Evolutionary conservation across 53 echinoderm and acorn worm species (phyloP), one percentile per base, ranked within the genome.

Genomic region (Stichopus horrens): DNA sequence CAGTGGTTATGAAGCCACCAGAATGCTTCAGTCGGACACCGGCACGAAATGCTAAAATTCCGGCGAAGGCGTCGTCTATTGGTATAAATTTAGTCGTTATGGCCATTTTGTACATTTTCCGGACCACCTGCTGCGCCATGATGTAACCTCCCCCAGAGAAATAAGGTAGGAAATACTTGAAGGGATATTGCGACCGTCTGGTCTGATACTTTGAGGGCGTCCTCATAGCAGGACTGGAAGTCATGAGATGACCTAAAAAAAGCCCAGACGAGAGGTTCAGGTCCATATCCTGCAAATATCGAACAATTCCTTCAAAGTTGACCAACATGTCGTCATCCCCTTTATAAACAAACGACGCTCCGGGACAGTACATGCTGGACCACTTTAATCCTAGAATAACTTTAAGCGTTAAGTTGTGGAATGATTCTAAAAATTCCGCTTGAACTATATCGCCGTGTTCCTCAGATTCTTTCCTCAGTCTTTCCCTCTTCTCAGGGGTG

Each of bases 71-170:
- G 66, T 96, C 96, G 52, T 96, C 96, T 23, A 96, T 96, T 9
- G 96, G 96, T 54, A 96, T 95, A 54, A 96, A 89, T 78, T 89
- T 93, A 21, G 96, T 96, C 6, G 75, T 89, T 9, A 90, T 53
- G 8, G 96, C 79, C 85, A 83, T 77, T 23, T 83, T 7, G 68
- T 93, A 90, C 94, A 96, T 92, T 83, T 87, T 83, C 63, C 63
- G 68, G 8, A 92, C 90, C 13, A 91, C 78, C 6, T 86, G 59
- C 1, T 74, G 65, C 7, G 94, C 93, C 92, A 96, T 93, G 86
- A 96, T 96, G 82, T 96, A 96, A 21, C 96, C 96, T 21, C 96
- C 96, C 6, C 96, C 96, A 4, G 96, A 96, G 83, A 96, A 96
- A 54, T 96, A 96, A 18, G 96, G 96, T 58, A 93, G 63, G 85